Conservation (phyloP, 2,888 invertebrate genomes). For the Eueremaeus valkanovi region DNA sequence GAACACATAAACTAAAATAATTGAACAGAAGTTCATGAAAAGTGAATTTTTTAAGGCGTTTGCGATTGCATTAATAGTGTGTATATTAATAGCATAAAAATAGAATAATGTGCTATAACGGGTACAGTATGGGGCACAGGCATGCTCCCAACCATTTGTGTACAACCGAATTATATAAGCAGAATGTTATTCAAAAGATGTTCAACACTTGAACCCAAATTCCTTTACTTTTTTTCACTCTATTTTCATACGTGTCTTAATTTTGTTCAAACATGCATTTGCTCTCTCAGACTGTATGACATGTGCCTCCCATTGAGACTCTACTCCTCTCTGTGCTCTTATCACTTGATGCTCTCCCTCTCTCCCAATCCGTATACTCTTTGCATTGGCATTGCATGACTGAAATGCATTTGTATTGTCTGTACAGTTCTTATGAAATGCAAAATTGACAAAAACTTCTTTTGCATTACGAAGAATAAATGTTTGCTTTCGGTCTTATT, state of each 20-base stretch:
- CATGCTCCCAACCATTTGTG: slow-evolving; percentile 5
- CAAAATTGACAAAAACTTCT: background rate
- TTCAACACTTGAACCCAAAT: background rate
- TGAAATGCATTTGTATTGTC: background rate
- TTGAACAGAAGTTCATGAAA: slow-evolving; percentile 9
- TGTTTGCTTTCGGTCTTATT: background rate
- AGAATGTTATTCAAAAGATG: background rate
- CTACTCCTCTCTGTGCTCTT: background rate
- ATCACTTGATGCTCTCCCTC: slow-evolving; percentile 22
- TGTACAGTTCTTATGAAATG: background rate
- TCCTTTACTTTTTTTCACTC: background rate
- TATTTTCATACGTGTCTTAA: background rate
- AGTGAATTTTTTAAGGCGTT: slow-evolving; percentile 1
- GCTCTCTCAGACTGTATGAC: background rate
- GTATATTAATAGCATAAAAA: background rate
- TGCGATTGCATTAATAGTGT: background rate
- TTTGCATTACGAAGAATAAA: background rate
- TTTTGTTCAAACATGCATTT: background rate
- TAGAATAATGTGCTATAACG: background rate
- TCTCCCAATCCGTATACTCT: no score
- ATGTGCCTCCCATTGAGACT: background rate
- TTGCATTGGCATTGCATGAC: slow-evolving; percentile 15
- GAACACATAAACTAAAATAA: background rate
- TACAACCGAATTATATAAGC: background rate
- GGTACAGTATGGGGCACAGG: background rate